These are phyloP conservation scores for Pseudococcus jackbeardsleyi DNA, from an alignment of 2,888 invertebrate genomes.

Conservation along the genomic window DNA sequence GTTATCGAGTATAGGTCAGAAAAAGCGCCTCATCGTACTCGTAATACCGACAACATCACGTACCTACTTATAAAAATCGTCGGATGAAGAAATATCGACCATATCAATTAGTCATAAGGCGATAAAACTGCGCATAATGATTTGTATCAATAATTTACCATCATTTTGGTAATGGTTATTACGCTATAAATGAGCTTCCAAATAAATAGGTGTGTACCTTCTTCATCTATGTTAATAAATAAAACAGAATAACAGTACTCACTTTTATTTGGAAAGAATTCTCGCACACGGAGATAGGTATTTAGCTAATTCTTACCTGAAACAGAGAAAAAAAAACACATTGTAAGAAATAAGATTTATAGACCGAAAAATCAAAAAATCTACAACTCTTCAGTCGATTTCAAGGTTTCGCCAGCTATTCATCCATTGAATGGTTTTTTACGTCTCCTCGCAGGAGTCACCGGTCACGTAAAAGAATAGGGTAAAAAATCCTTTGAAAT, in stretches of 20 bases:
- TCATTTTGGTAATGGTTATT: not conserved
- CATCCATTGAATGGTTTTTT: conserved; percentile 4
- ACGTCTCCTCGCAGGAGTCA: not conserved
- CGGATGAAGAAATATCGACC: not conserved
- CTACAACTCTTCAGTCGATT: conserved; percentile 46
- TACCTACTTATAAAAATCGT: not conserved
- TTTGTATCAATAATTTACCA: not conserved
- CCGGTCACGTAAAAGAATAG: not conserved
- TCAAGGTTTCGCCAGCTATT: conserved; percentile 41
- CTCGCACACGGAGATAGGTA: not conserved
- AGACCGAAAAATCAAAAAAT: conserved; percentile 54
- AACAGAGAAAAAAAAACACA: conserved; percentile 2
- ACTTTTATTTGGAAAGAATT: not conserved
- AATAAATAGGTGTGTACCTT: too few species aligned
- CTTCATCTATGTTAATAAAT: not conserved
- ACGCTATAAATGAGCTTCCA: too few species aligned
- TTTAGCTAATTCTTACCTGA: not conserved
- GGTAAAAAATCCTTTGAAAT: not conserved
- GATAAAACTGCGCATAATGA: conserved; percentile 36
- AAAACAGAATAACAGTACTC: not conserved
- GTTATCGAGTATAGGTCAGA: conserved; percentile 48
- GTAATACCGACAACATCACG: not conserved
- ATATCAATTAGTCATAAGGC: conserved; percentile 35
- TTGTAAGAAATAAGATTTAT: conserved; percentile 41
- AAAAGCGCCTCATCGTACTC: not conserved